Percentiles rank a stretch among this genome's conserved stretches.
Evolutionary conservation across 2,113 vertebrate genomes (phyloP).

Genomic region (Aspiorhynchus laticeps): DNA sequence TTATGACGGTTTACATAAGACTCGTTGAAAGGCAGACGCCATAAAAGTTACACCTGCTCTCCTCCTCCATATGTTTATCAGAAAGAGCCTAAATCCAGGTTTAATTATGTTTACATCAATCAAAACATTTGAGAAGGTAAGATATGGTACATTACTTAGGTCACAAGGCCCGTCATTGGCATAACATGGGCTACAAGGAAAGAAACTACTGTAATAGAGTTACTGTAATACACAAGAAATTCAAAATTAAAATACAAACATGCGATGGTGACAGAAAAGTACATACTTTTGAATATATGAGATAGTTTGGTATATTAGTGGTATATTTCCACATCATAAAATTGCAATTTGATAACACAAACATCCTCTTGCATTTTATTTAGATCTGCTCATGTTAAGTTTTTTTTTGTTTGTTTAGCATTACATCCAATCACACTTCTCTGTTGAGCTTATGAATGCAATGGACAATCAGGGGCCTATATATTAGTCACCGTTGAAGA

Average conservation of each 20-base stretch:
- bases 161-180: background rate
- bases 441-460: background rate
- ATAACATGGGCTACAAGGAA: background rate
- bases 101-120: constrained; percentile 26
- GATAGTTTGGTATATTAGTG: background rate
- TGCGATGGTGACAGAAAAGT: background rate
- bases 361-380: too few relatives aligned
- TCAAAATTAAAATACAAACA: background rate
- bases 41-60: constrained; percentile 35
- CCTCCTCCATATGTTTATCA: background rate
- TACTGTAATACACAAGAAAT: background rate
- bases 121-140: constrained; percentile 17
- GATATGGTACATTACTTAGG: constrained; percentile 5
- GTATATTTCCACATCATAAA: background rate
- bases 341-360: too few relatives aligned
- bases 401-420: background rate
- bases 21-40: background rate
- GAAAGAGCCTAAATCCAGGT: background rate
- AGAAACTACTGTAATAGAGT: background rate
- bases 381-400: too few relatives aligned
- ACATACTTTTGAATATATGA: background rate
- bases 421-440: too few relatives aligned
- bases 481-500: background rate
- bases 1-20: constrained; percentile 26
- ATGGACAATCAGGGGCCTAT: background rate